Evolutionary conservation across 1,140 invertebrate species (phyloP), one percentile per base, ranked within the genome.

Genomic region (Sitobion miscanthi): DNA sequence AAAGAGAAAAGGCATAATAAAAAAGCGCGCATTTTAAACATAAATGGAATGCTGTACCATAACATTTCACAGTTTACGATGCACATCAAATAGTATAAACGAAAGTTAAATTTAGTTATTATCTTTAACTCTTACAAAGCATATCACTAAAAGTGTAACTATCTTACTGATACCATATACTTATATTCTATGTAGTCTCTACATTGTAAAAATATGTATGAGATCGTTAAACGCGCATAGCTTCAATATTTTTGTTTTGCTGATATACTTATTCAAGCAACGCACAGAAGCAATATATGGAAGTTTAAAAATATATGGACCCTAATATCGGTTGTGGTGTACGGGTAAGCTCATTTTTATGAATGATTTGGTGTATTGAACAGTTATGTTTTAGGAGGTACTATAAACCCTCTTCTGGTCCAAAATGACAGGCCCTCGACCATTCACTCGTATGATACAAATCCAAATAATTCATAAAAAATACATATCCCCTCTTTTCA

Each of bases 251-350:
- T 87, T 83, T 83, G n/a, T 20, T 49, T 49, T 87, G 9, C 20
- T 88, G 11, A 35, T 88, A 20, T 35, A 20, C 38, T 47, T 88
- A 88, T 30, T 17, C 17, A 38, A 52, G 47, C 30, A 9, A 25
- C n/a, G 21, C 49, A 4, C n/a, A 89, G 87, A 38, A 54, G 88
- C 88, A 42, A 57, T 89, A 25, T 42, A 57, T 30, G 8, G 5
- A 89, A 38, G 35, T 38, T 89, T 57, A 57, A 57, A 57, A 57
- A 77, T 77, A 77, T 57, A 89, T 89, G 25, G 2, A 57, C 49
- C 88, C 88, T 23, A 38, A 38, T 89, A 89, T 89, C 17, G 87
- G 87, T 54, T 38, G 21, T 54, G 86, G 87, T 89, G n/a, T 89
- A 89, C 7, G 25, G 49, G 54, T 89, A 54, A 57, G 88, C 52